A percentile compares a stretch with the other conserved stretches of the same genome.
phyloP scores from a whole-genome alignment of 2,888 invertebrate genomes.

The Nomada hirtipes region DNA sequence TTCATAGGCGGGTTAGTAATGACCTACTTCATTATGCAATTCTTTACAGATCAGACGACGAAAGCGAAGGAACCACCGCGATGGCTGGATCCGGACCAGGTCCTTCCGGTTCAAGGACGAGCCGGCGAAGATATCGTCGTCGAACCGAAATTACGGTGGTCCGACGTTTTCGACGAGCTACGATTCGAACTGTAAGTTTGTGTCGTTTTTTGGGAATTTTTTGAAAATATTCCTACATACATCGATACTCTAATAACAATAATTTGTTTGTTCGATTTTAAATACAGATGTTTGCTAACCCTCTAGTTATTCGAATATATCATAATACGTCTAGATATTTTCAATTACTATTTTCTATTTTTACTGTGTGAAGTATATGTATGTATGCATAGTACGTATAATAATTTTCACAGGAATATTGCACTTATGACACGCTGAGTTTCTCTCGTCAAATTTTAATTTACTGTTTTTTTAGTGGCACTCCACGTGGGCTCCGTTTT shows the following conservation, averaged over 20 bases:
- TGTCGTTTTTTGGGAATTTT: not conserved
- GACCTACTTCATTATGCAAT: slow-evolving; percentile 28
- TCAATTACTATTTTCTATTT: not conserved
- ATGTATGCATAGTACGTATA: not conserved
- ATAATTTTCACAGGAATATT: not conserved
- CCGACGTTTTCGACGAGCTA: slow-evolving; percentile 73
- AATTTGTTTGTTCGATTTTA: not conserved
- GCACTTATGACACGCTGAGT: not conserved
- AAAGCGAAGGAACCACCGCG: slow-evolving; percentile 71
- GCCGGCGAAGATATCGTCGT: slow-evolving; percentile 76
- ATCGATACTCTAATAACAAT: not conserved
- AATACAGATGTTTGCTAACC: not conserved
- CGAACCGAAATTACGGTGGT: slow-evolving; percentile 74
- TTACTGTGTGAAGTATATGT: not conserved
- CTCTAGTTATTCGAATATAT: not conserved
- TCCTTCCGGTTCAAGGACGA: slow-evolving; percentile 72
- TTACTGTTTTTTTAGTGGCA: not conserved
- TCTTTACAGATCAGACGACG: slow-evolving; percentile 69
- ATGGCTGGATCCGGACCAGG: slow-evolving; percentile 78
- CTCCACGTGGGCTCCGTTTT: not conserved
- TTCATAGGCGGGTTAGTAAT: slow-evolving; percentile 14
- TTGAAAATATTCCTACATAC: not conserved
- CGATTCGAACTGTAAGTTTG: slow-evolving; percentile 79
- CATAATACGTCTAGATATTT: not conserved
- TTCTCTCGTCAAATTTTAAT: not conserved